Conservation (phyloP, 2,113 vertebrate genomes). For the Apodemus sylvaticus region DNA sequence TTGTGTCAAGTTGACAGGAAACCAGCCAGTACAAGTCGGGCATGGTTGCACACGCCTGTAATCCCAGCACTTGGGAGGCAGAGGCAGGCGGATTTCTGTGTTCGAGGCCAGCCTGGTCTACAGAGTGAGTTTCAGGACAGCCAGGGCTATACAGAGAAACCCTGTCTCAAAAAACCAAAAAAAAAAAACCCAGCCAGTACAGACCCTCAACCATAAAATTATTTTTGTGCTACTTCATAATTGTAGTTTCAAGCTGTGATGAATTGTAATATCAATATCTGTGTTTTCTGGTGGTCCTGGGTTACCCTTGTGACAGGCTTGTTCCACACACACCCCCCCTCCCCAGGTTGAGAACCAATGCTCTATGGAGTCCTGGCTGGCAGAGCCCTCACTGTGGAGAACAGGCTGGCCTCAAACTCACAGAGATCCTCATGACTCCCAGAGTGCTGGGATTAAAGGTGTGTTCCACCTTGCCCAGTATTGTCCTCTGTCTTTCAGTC, state of each 20-base stretch:
- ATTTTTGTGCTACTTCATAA: not conserved
- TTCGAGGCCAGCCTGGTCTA: too few relatives aligned
- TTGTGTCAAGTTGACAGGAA: too few relatives aligned
- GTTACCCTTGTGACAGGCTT: not conserved
- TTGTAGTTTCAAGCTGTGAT: not conserved
- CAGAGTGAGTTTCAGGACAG: too few relatives aligned
- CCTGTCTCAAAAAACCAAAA: too few relatives aligned
- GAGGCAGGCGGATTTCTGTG: too few relatives aligned
- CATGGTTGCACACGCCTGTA: too few relatives aligned
- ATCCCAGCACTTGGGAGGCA: too few relatives aligned
- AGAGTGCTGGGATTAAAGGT: not conserved
- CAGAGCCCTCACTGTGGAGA: not conserved
- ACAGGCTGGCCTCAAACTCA: not conserved
- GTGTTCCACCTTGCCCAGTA: too few relatives aligned
- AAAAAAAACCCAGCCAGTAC: too few relatives aligned
- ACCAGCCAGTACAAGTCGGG: too few relatives aligned
- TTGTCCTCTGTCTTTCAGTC: not conserved
- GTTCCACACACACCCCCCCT: not conserved
- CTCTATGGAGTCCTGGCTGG: not conserved
- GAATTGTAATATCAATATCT: not conserved
- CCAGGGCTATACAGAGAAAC: too few relatives aligned
- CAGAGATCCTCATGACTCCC: not conserved
- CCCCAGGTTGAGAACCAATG: not conserved
- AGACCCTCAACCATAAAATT: not conserved
- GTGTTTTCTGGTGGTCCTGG: not conserved